Conservation (phyloP, 2,113 vertebrate genomes). For the Psephotus haematonotus region DNA sequence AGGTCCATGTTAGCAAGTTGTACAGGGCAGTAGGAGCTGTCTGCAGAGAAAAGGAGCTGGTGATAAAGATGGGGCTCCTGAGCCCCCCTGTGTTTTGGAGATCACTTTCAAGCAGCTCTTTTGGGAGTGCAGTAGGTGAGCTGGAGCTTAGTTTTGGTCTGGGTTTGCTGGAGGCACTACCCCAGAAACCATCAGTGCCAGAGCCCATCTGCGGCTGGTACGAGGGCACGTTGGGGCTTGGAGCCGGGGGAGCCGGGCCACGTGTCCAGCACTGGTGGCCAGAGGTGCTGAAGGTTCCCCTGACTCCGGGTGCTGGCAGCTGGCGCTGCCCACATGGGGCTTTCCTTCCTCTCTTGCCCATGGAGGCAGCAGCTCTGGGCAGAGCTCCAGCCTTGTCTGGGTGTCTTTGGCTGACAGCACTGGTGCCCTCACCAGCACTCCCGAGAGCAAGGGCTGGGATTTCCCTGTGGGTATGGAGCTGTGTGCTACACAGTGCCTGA, state of each 20-base stretch:
- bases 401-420: neutral
- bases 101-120: neutral
- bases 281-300: neutral
- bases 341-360: neutral
- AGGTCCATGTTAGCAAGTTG: accelerated
- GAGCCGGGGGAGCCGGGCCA: neutral
- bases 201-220: neutral
- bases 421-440: neutral
- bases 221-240: neutral
- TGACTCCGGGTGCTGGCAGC: accelerated
- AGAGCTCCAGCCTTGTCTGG: neutral
- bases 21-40: neutral
- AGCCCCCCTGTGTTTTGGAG: neutral
- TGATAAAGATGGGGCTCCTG: neutral
- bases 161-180: neutral
- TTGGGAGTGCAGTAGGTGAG: neutral
- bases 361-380: neutral
- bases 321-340: accelerated
- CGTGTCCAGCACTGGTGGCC: neutral
- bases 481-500: accelerated
- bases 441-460: neutral
- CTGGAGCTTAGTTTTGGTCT: neutral
- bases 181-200: neutral
- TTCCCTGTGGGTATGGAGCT: neutral
- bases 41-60: neutral